phyloP scores from a whole-genome alignment of 2,797 vertebrate genomes.

The Cuculus canorus region DNA sequence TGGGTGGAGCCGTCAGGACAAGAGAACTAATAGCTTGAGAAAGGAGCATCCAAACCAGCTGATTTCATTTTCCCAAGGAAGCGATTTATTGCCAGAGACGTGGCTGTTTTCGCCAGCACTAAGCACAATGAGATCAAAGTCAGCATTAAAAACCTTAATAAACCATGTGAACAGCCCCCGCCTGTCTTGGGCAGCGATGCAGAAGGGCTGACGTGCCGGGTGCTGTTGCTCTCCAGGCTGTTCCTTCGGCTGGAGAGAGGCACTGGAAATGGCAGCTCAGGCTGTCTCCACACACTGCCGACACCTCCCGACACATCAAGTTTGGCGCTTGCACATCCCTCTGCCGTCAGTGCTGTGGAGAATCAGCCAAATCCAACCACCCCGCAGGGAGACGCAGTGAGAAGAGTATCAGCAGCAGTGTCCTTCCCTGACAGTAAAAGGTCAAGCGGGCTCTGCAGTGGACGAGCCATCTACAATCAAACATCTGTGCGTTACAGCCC shows the following conservation, averaged over 20 bases:
- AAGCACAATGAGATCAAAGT: background rate
- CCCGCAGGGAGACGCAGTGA: background rate
- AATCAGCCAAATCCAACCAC: background rate
- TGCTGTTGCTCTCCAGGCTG: background rate
- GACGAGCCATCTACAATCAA: background rate
- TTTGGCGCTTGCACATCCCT: background rate
- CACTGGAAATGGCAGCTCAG: background rate
- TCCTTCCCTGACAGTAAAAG: background rate
- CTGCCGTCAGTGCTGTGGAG: background rate
- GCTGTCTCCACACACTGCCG: background rate
- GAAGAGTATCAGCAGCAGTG: background rate
- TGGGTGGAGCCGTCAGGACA: background rate
- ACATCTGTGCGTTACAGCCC: fast-evolving
- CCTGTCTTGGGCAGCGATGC: background rate
- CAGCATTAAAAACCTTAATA: background rate
- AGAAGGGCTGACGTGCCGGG: background rate
- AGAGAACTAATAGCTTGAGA: background rate
- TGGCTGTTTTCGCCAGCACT: background rate
- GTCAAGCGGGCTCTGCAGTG: background rate
- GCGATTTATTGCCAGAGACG: background rate
- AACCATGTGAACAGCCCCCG: fast-evolving
- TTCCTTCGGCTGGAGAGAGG: background rate
- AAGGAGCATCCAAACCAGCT: background rate
- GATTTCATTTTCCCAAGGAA: background rate
- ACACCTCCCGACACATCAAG: fast-evolving